phyloP scores from a whole-genome alignment of 1,140 invertebrate species.

The Lordiphosa mommai region DNA sequence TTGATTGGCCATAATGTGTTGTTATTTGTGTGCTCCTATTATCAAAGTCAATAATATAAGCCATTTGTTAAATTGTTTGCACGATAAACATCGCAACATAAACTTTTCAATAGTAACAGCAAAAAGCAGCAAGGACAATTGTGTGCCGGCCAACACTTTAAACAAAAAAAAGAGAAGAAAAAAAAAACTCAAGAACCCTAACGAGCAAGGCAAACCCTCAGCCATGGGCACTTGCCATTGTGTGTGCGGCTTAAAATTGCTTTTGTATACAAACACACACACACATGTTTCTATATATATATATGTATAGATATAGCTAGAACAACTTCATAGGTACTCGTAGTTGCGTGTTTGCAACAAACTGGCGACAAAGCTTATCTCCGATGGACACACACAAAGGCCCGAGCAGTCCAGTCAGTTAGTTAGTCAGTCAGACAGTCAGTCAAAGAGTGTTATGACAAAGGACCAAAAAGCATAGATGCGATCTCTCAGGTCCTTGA shows the following conservation, averaged over 20 bases:
- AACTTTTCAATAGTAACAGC: slow-evolving; percentile 29
- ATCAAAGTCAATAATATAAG: slow-evolving; percentile 55
- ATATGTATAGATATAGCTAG: slow-evolving; percentile 21
- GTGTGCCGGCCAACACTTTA: slow-evolving; percentile 64
- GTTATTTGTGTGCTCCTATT: slow-evolving; percentile 18
- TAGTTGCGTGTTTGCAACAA: slow-evolving; percentile 65
- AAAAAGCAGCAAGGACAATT: slow-evolving; percentile 52
- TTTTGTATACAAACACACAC: not conserved
- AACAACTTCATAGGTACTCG: slow-evolving; percentile 34
- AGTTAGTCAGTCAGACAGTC: slow-evolving; percentile 6
- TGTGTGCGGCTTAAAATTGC: slow-evolving; percentile 39
- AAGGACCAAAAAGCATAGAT: slow-evolving; percentile 28
- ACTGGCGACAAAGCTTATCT: slow-evolving; percentile 69
- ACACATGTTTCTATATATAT: too few relatives aligned
- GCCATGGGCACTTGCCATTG: slow-evolving; percentile 55
- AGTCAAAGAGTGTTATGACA: slow-evolving; percentile 12
- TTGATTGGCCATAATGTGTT: slow-evolving; percentile 14
- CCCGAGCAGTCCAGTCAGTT: slow-evolving; percentile 18
- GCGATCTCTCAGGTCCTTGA: slow-evolving; percentile 46
- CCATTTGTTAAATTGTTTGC: slow-evolving; percentile 71
- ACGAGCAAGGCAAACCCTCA: slow-evolving; percentile 26
- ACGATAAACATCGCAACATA: slow-evolving; percentile 49
- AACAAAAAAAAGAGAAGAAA: slow-evolving; percentile 53
- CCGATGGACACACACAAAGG: slow-evolving; percentile 70
- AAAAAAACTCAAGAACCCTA: not conserved